Conservation (phyloP, 1,140 invertebrate species). For the Drosophila suzukii region DNA sequence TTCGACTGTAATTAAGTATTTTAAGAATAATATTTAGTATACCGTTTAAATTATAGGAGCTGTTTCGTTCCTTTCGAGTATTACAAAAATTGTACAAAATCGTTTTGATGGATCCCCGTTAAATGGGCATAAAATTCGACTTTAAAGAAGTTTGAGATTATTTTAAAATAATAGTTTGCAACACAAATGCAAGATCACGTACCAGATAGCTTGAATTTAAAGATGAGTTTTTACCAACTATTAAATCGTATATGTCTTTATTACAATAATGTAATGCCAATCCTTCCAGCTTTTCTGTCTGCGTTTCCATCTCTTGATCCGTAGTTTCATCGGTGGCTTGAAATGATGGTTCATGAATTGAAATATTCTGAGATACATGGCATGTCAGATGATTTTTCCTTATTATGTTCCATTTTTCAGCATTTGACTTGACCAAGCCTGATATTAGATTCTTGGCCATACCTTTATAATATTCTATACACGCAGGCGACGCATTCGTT, state of each 20-base stretch:
- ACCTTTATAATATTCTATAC: not conserved
- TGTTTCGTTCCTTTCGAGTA: too few relatives aligned
- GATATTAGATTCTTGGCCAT: not conserved
- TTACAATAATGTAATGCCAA: not conserved
- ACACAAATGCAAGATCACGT: not conserved
- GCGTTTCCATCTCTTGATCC: not conserved
- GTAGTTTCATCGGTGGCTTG: not conserved
- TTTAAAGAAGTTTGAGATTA: constrained; percentile 10
- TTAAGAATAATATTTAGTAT: not conserved
- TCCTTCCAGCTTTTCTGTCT: not conserved
- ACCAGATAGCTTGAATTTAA: not conserved
- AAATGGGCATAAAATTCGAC: not conserved
- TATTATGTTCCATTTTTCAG: constrained; percentile 8
- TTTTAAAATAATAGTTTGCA: not conserved
- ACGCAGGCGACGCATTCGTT: not conserved
- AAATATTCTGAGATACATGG: not conserved
- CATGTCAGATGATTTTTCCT: not conserved
- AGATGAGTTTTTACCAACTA: not conserved
- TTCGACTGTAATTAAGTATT: constrained; percentile 2
- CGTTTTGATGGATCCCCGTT: not conserved
- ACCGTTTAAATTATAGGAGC: not conserved
- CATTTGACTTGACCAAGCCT: constrained; percentile 2
- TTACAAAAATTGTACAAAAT: not conserved
- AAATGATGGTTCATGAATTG: not conserved
- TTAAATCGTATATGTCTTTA: not conserved